These are phyloP conservation scores for Poeciliopsis turneri DNA, from an alignment of 2,797 vertebrate species.

Conservation along the genomic window DNA sequence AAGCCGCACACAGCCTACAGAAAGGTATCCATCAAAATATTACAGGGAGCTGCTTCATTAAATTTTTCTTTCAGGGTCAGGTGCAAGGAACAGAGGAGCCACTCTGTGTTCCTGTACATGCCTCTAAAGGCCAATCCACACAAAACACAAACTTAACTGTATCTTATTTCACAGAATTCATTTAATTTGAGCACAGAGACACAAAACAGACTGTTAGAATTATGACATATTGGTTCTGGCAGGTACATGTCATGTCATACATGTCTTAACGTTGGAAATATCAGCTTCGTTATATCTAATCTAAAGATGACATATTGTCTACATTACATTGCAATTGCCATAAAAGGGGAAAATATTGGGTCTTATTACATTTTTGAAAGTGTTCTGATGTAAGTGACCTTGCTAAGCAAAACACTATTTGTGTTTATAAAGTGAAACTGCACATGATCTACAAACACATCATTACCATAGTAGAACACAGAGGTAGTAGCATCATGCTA, in stretches of 20 bases:
- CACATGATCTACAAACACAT: neutral
- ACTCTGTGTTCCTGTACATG: slow-evolving; percentile 15
- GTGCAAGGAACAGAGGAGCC: slow-evolving; percentile 26
- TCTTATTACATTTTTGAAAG: neutral
- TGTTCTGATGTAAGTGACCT: neutral
- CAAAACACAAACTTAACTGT: neutral
- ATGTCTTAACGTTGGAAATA: neutral
- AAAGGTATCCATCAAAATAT: slow-evolving; percentile 50
- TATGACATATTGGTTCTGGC: neutral
- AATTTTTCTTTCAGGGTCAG: slow-evolving; percentile 64
- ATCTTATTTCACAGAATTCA: neutral
- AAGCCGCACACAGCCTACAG: slow-evolving; percentile 43
- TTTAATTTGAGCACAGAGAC: neutral
- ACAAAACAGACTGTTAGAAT: neutral
- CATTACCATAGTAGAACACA: neutral
- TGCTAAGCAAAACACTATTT: neutral
- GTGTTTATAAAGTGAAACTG: neutral
- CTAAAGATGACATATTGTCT: neutral
- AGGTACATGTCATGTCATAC: neutral
- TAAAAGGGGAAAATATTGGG: neutral
- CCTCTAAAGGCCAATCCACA: slow-evolving; percentile 8
- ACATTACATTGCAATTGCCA: neutral
- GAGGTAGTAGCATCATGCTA: neutral
- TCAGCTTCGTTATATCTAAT: neutral
- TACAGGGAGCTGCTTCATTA: slow-evolving; percentile 54